phyloP scores from a whole-genome alignment of 2,888 invertebrate genomes.

The Metellina segmentata region DNA sequence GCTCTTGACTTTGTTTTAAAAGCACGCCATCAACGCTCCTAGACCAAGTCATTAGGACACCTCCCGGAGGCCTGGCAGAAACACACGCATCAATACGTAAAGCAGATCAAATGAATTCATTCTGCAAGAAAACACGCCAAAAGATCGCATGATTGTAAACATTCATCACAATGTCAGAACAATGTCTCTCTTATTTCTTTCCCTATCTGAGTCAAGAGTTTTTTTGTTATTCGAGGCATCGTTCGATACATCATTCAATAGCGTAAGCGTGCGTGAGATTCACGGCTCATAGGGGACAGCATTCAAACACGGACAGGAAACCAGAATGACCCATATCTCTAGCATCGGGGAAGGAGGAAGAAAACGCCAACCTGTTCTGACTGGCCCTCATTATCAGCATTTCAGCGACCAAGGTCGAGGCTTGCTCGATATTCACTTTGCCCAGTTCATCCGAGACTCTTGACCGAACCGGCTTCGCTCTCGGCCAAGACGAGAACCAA shows the following conservation, averaged over 20 bases:
- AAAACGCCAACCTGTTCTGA: conserved; percentile 59
- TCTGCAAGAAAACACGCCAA: background rate
- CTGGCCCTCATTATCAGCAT: conserved; percentile 67
- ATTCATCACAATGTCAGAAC: background rate
- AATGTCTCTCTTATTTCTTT: conserved; percentile 28
- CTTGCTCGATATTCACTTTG: conserved; percentile 54
- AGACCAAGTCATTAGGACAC: too few relatives aligned
- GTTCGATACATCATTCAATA: conserved; percentile 45
- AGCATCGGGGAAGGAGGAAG: conserved; percentile 66
- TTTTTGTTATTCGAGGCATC: conserved; percentile 11
- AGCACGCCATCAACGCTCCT: too few relatives aligned
- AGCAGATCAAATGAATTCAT: background rate
- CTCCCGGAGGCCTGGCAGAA: background rate
- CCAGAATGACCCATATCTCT: conserved; percentile 69
- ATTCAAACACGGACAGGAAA: conserved; percentile 63
- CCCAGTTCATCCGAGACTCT: conserved; percentile 52
- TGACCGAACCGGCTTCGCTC: conserved; percentile 42
- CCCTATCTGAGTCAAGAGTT: background rate
- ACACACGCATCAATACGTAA: background rate
- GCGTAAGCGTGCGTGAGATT: conserved; percentile 55
- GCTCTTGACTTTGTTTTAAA: background rate
- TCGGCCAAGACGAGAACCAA: background rate
- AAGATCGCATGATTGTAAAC: background rate
- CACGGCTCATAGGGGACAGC: conserved; percentile 26
- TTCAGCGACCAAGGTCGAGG: conserved; percentile 57